Base-by-base conservation (phyloP, 2,113 vertebrate species). In the Tenrec ecaudatus region DNA sequence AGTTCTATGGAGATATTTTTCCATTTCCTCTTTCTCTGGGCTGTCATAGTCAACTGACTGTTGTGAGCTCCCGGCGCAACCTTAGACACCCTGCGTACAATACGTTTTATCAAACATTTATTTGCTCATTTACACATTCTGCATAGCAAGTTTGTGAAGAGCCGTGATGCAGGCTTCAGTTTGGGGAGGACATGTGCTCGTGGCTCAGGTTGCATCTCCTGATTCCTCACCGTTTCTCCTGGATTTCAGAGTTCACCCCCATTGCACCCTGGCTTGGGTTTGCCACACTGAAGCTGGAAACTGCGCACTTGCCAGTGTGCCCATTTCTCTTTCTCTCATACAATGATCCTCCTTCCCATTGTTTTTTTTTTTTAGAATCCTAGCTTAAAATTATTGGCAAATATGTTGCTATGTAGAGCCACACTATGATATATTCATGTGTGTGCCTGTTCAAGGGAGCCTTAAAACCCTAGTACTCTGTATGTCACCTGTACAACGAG, bases 1-100 rank as follows among this genome's bases (percentile, higher is more conserved):
- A 96, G 78, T 88, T 98, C 96, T 97, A 92, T 3, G 6, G 68
- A 77, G 27, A 64, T 81, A 90, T 78, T 93, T 91, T 96, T 84
- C 33, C 58, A 83, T 71, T 69, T 89, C 68, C 27, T 38, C 53
- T 6, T 91, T 57, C 25, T 80, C 69, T 91, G 14, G 29, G 15
- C 9, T 58, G 90, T 9, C 23, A 71, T 40, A 83, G 23, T 91
- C 94, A 95, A 66, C 0, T 2, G 71, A 31, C 9, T 27, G 12
- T 58, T 62, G 73, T 6, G 88, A 82, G 36, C 69, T 90, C 83
- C 89, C 31, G 58, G 68, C 27, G 91, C 58, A 79, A 90, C 11
- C n/a, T 76, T 92, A 57, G 40, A 91, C 88, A 88, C 25, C 22
- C 31, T 68, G 27, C 66, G 33, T 16, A 69, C 12, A 47, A 75